Conservation (phyloP, 2,797 vertebrate species). For the Sebastes minor region DNA sequence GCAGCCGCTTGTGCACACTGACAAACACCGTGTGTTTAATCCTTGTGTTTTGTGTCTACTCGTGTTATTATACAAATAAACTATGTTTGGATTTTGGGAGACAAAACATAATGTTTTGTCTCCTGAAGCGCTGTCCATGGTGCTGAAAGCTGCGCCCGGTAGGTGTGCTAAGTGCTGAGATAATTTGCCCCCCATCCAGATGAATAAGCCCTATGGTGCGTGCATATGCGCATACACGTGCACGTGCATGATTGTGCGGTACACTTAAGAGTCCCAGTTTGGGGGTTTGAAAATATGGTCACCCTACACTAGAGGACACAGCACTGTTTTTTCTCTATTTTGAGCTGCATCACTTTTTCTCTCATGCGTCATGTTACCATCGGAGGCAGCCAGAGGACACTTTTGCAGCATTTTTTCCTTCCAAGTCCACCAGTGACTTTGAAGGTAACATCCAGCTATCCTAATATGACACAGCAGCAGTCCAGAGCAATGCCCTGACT, state of each 20-base stretch:
- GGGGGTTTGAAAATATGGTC: too few relatives aligned
- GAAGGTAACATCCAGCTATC: constrained; percentile 20
- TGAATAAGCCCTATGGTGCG: too few relatives aligned
- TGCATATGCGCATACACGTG: too few relatives aligned
- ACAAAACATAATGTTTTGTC: too few relatives aligned
- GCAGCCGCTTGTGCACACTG: not conserved
- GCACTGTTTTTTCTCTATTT: not conserved
- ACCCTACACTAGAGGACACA: too few relatives aligned
- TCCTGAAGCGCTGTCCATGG: not conserved
- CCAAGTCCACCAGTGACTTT: not conserved
- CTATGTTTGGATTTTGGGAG: too few relatives aligned
- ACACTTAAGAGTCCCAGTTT: too few relatives aligned
- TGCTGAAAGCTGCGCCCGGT: not conserved
- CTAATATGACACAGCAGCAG: not conserved
- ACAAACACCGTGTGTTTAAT: too few relatives aligned
- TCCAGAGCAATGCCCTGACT: not conserved
- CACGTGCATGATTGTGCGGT: too few relatives aligned
- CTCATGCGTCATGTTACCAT: not conserved
- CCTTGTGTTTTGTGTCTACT: not conserved
- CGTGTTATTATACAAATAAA: too few relatives aligned
- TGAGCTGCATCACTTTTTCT: not conserved
- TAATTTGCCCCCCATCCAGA: too few relatives aligned
- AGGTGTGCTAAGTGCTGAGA: not conserved
- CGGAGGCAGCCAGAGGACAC: not conserved
- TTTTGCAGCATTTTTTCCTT: not conserved